These are phyloP conservation scores for Petrolisthes manimaculis DNA, from an alignment of 2,888 invertebrate genomes.

Conservation along the genomic window DNA sequence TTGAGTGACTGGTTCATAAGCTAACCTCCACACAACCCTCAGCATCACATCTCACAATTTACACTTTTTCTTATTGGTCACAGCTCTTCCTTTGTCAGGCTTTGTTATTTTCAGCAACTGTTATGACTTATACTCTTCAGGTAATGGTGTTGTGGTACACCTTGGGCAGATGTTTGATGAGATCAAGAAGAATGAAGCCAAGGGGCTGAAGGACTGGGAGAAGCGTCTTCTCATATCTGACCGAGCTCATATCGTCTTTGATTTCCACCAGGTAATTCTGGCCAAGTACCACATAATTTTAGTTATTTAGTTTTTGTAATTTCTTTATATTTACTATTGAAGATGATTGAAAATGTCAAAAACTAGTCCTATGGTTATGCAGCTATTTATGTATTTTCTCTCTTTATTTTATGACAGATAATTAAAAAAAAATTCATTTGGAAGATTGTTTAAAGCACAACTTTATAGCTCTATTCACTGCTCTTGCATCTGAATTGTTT, in stretches of 20 bases:
- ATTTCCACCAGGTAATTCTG: conserved; percentile 80
- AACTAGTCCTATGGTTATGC: not conserved
- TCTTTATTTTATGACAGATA: too few species aligned
- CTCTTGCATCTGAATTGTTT: too few species aligned
- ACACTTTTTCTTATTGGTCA: too few species aligned
- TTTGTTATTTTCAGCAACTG: not conserved
- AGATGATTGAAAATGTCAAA: too few species aligned
- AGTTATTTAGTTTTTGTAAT: too few species aligned
- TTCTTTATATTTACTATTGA: too few species aligned
- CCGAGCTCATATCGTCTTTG: conserved; percentile 93
- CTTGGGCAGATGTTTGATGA: conserved; percentile 91
- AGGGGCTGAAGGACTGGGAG: conserved; percentile 86
- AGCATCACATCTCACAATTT: too few species aligned
- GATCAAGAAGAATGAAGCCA: conserved; percentile 89
- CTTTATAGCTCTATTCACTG: not conserved
- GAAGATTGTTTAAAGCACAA: not conserved
- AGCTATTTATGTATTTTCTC: conserved; percentile 22
- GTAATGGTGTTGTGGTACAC: conserved; percentile 98
- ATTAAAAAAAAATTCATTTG: not conserved
- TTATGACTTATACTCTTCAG: conserved; percentile 73
- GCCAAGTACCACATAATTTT: too few species aligned
- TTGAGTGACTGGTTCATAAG: too few species aligned
- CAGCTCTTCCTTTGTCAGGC: too few species aligned
- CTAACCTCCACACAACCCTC: too few species aligned
- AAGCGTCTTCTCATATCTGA: conserved; percentile 88